Evolutionary conservation across 2,888 invertebrate species (phyloP), one percentile per base, ranked within the genome.

Genomic region (Microchrysa polita): DNA sequence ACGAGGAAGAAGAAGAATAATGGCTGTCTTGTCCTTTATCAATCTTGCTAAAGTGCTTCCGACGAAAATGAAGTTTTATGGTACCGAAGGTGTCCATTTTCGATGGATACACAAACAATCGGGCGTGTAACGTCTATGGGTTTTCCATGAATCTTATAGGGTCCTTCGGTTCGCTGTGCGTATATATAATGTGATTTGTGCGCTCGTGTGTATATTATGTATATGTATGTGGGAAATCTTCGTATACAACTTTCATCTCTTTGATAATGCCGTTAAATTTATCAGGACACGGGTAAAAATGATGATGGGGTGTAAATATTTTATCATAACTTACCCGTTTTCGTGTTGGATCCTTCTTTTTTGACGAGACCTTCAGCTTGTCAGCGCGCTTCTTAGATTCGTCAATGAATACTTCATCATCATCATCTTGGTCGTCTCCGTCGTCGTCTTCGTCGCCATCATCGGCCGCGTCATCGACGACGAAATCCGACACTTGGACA

Each of bases 321-420:
- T 48, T 48, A 48, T 48, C 12, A 44, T 7, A 42, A 71, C 72
- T 72, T 72, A 75, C 73, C 67, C 67, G 72, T 52, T 59, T 73
- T 60, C 53, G 48, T 72, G 14, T 55, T 42, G 65, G 34, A 16
- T 18, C 76, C 73, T 16, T 52, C 60, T 1, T 22, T n/a, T 10
- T 23, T 10, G 22, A 7, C 12, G 9, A 7, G 23, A n/a, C n/a
- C 23, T 59, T 27, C n/a, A 9, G 23, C 59, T 59, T 59, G 22
- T 59, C 59, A 23, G 1, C 27, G 1, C 5, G 59, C n/a, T 5
- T 22, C 23, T 22, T 22, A 18, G 22, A 80, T 69, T 82, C 84
- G 80, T 83, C 83, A 74, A 83, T 82, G 76, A 84, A 83, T 2
- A 84, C 84, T 71, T 81, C 81, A 77, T 84, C 84, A 63, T 83